Conservation (phyloP, 2,797 vertebrate genomes). For the Argyrosomus regius region DNA sequence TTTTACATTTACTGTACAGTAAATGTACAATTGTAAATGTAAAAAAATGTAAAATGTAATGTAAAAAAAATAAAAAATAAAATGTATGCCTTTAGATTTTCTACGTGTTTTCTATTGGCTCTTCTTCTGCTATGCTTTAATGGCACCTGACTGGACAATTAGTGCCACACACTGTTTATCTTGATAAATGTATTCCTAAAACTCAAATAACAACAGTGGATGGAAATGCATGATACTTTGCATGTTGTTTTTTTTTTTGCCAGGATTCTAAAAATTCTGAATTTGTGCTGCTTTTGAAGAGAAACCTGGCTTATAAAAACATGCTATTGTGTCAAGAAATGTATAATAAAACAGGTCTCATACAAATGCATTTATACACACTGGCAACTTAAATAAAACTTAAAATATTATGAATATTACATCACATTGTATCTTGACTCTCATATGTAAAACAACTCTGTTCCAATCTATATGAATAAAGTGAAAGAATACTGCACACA, state of each 20-base stretch:
- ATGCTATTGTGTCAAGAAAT: neutral
- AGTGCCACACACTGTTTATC: neutral
- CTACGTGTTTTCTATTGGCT: no score
- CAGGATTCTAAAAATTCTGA: neutral
- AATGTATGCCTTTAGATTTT: no score
- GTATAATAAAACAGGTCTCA: neutral
- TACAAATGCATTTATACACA: no score
- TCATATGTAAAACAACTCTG: neutral
- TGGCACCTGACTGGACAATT: neutral
- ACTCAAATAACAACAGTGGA: neutral
- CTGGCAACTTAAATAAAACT: neutral
- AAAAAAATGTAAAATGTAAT: no score
- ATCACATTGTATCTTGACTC: neutral
- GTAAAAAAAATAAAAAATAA: no score
- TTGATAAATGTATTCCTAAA: neutral
- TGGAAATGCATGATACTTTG: neutral
- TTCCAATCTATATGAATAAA: neutral
- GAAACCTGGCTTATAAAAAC: neutral
- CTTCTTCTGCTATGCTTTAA: no score
- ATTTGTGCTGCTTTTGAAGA: no score
- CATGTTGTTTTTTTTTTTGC: neutral
- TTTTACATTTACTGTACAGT: no score
- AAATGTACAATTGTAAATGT: no score
- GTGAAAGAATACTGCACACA: neutral
- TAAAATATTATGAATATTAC: neutral